These are phyloP conservation scores for Orientallactaga sibirica DNA, from an alignment of 2,797 vertebrate species.

Conservation along the genomic window DNA sequence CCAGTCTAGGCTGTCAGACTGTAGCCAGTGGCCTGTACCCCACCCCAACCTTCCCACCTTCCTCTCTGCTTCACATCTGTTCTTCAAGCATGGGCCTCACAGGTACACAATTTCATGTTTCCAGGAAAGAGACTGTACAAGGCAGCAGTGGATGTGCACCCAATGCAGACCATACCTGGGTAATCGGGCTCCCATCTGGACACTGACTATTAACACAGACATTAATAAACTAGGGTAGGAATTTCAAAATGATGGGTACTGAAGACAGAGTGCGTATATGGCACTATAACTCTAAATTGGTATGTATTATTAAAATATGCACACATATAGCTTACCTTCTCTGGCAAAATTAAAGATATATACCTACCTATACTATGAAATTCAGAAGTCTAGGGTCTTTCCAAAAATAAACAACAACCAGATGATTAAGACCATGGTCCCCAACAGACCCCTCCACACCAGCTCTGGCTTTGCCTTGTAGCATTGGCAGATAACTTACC, in stretches of 20 bases:
- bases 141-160: background rate
- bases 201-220: background rate
- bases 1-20: background rate
- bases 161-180: background rate
- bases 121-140: background rate
- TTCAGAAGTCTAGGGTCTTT: background rate
- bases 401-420: background rate
- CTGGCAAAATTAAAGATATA: background rate
- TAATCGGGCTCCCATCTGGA: background rate
- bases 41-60: background rate
- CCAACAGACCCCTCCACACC: background rate
- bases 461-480: background rate
- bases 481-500: background rate
- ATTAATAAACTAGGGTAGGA: background rate
- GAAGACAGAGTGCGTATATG: background rate
- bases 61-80: background rate
- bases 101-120: background rate
- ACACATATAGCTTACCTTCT: background rate
- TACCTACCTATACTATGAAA: background rate
- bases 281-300: background rate
- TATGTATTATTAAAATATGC: background rate
- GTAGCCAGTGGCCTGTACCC: background rate
- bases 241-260: conserved; percentile 5
- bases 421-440: background rate
- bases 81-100: background rate